These are phyloP conservation scores for Isotomurus palustris DNA, from an alignment of 2,888 invertebrate species.

Conservation along the genomic window DNA sequence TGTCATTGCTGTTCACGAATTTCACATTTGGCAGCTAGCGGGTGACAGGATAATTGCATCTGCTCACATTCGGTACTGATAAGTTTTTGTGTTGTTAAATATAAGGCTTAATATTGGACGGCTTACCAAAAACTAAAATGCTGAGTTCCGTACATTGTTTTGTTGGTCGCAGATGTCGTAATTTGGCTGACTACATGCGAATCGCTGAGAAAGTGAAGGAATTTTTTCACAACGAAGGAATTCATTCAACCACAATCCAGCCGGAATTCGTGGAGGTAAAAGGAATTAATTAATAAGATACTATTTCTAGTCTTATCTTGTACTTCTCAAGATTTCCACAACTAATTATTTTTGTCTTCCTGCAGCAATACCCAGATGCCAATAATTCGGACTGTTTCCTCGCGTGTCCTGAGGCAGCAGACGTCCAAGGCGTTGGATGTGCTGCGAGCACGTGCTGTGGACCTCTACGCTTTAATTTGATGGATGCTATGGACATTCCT, in stretches of 20 bases:
- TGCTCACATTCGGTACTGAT: constrained; percentile 76
- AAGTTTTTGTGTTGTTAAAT: background rate
- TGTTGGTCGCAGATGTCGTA: constrained; percentile 69
- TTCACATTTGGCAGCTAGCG: constrained; percentile 92
- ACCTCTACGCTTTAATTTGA: constrained; percentile 50
- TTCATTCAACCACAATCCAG: constrained; percentile 97
- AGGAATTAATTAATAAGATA: background rate
- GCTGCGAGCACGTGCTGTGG: constrained; percentile 85
- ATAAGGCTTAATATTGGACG: background rate
- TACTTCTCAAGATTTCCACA: background rate
- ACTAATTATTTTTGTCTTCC: background rate
- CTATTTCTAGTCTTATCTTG: background rate
- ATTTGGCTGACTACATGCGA: constrained; percentile 92
- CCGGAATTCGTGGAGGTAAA: constrained; percentile 87
- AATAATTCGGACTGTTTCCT: constrained; percentile 65
- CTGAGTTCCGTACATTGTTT: background rate
- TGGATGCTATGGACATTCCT: constrained; percentile 1
- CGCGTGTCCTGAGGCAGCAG: constrained; percentile 62
- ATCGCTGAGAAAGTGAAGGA: constrained; percentile 94
- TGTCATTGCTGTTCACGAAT: constrained; percentile 92
- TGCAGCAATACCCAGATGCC: constrained; percentile 39
- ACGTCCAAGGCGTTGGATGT: constrained; percentile 61
- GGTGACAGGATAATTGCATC: constrained; percentile 96
- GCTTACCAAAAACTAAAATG: background rate
- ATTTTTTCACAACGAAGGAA: constrained; percentile 97